Evolutionary conservation across 2,113 vertebrate species (phyloP).

Genomic region (Corynorhinus townsendii): DNA sequence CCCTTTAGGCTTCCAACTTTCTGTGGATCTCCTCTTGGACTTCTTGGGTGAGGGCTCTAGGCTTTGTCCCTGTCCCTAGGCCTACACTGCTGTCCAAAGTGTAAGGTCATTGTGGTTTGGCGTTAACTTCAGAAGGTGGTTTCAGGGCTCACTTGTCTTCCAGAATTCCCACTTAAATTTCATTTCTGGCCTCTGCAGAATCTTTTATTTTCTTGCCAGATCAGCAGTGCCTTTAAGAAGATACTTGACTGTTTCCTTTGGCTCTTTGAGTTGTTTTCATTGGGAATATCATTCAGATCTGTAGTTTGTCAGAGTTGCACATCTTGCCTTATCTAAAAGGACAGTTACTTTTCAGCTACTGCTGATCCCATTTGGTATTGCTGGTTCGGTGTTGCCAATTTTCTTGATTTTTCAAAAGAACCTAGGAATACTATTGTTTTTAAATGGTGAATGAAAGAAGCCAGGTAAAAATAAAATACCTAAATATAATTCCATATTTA

Average conservation of each 20-base stretch:
- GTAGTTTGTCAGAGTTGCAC: background rate
- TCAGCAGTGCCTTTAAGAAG: background rate
- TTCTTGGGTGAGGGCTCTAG: background rate
- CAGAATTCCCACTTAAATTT: background rate
- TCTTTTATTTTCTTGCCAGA: background rate
- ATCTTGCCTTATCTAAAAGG: background rate
- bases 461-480: background rate
- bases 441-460: background rate
- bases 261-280: conserved; percentile 2
- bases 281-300: background rate
- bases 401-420: background rate
- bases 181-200: background rate
- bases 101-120: background rate
- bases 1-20: background rate
- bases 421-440: background rate
- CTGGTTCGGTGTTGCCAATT: background rate
- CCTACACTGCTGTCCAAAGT: background rate
- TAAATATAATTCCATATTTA: background rate
- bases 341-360: background rate
- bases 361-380: background rate
- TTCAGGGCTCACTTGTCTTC: background rate
- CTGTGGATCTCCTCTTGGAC: background rate
- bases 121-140: background rate
- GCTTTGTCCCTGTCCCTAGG: background rate
- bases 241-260: background rate